A percentile compares a stretch with the other conserved stretches of the same genome.
phyloP scores from a whole-genome alignment of 2,113 vertebrate species.

The Syngnathus scovelli region DNA sequence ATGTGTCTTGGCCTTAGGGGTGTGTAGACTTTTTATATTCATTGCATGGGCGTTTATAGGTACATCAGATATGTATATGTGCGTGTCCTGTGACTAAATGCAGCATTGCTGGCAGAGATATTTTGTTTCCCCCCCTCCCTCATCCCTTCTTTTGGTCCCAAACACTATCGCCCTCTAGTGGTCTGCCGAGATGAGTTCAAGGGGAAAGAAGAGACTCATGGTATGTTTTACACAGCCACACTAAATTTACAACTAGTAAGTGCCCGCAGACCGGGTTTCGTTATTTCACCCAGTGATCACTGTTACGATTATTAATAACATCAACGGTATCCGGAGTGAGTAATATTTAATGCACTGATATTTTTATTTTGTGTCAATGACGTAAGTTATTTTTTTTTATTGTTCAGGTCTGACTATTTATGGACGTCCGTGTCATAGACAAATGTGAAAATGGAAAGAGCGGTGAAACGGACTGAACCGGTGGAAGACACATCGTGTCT shows the following conservation, averaged over 20 bases:
- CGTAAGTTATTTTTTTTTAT: background rate
- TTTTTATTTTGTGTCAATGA: background rate
- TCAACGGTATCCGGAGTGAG: background rate
- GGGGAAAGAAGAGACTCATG: background rate
- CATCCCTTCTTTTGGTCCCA: slow-evolving; percentile 22
- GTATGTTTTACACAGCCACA: background rate
- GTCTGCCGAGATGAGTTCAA: background rate
- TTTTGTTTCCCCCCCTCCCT: background rate
- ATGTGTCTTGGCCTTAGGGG: no score
- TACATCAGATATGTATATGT: no score
- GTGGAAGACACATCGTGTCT: background rate
- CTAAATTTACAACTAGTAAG: background rate
- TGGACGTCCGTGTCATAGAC: background rate
- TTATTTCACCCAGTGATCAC: background rate
- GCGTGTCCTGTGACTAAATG: slow-evolving; percentile 21
- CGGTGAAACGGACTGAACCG: background rate
- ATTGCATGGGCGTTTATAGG: no score
- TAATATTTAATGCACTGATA: background rate
- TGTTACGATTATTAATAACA: background rate
- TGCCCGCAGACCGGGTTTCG: background rate
- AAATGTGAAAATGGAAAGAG: background rate
- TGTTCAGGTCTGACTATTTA: background rate
- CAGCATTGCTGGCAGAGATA: slow-evolving; percentile 48
- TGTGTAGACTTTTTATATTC: no score
- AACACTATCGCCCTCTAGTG: slow-evolving; percentile 57